Percentiles rank a stretch among this genome's conserved stretches.
Conservation (phyloP, 2,797 vertebrate species). For the Sebastes cheni region DNA sequence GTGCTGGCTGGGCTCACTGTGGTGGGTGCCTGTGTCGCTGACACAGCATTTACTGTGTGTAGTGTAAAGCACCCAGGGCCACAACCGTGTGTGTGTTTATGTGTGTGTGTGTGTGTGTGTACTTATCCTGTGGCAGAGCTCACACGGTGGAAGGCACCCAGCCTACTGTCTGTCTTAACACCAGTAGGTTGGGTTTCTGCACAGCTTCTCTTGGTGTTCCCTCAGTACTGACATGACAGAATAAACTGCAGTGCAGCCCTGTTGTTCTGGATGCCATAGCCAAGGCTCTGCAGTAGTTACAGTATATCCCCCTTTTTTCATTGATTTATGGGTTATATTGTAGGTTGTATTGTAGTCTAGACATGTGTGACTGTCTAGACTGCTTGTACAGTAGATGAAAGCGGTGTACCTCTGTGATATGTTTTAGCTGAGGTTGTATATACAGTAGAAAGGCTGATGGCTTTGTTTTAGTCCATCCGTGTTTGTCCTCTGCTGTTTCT, state of each 20-base stretch:
- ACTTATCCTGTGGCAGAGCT: conserved; percentile 58
- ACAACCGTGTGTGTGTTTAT: conserved; percentile 23
- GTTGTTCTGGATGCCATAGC: conserved; percentile 35
- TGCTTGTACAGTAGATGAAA: conserved; percentile 9
- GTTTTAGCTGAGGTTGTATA: background rate
- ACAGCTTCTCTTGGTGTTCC: conserved; percentile 49
- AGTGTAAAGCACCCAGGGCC: conserved; percentile 71
- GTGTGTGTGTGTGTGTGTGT: background rate
- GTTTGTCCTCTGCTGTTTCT: conserved; percentile 13
- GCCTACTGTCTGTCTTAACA: conserved; percentile 58
- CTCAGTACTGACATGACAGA: conserved; percentile 49
- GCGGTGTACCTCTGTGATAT: background rate
- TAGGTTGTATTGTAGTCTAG: conserved; percentile 30
- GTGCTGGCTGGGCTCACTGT: conserved; percentile 73
- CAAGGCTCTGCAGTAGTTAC: conserved; percentile 46
- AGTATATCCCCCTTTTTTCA: conserved; percentile 36
- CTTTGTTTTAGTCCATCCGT: conserved; percentile 2
- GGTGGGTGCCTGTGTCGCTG: conserved; percentile 74
- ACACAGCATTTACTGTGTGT: conserved; percentile 74
- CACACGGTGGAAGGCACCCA: conserved; percentile 49
- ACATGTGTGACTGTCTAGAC: conserved; percentile 58
- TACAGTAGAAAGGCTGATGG: background rate
- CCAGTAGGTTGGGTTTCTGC: conserved; percentile 52
- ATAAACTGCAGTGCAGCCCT: conserved; percentile 61
- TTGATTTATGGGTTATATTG: conserved; percentile 62